Evolutionary conservation across 2,797 vertebrate genomes (phyloP), one percentile per base, ranked within the genome.

Genomic region (Spea hammondii): DNA sequence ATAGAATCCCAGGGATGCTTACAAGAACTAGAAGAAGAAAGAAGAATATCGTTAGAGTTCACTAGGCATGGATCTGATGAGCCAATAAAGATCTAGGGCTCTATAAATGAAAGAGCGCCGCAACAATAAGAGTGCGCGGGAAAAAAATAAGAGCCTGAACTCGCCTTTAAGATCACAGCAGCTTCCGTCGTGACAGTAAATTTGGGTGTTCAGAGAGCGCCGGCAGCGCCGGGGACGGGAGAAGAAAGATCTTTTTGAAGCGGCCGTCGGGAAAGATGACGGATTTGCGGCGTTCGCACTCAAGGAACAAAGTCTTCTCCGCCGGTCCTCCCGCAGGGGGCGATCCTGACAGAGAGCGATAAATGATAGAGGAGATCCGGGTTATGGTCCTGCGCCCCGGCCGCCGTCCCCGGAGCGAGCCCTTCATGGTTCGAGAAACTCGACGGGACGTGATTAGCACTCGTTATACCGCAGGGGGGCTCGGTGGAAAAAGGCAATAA

Each of bases 251-350:
- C 62, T 67, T 72, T 77, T 55, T 77, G 70, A 77, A 54, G 74
- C 48, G 68, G 64, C 68, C 48, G 47, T 48, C 48, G 54, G 55
- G 62, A 69, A 6, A 57, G 64, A 77, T 77, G 70, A 72, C 74
- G 72, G 79, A 81, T 81, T 72, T 81, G 79, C 74, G 72, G 74
- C 74, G 79, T 54, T 68, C 74, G 17, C 6, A 12, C 70, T 73
- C 47, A 68, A 12, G 55, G 69, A 77, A 72, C 54, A 77, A 68
- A 77, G 74, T 81, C 60, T 60, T 73, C 74, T 72, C 68, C 67
- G 62, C 74, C 74, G 72, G 53, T 76, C 60, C 51, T 51, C 60
- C 79, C 76, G 79, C 78, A 74, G 78, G 77, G 69, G 77, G 71
- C 79, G 57, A 76, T 65, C 65, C 65, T 76, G 73, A 76, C 79